phyloP scores from a whole-genome alignment of 2,113 vertebrate genomes.

The Ibidorhyncha struthersii region DNA sequence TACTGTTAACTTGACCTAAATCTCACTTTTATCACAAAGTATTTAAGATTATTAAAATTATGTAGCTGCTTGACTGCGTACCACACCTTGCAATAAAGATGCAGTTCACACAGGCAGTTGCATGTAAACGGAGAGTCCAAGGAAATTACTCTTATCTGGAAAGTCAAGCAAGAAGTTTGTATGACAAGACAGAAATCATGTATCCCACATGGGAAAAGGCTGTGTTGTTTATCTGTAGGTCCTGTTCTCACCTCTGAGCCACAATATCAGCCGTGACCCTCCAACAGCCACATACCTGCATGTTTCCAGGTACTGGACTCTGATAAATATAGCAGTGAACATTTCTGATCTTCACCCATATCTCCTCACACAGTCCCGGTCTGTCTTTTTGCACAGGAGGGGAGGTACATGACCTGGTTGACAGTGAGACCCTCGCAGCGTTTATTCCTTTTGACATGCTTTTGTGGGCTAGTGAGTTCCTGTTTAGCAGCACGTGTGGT shows the following conservation, averaged over 20 bases:
- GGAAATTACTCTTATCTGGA: neutral
- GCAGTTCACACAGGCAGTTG: neutral
- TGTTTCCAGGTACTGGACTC: neutral
- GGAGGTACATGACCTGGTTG: neutral
- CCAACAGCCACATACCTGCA: accelerated
- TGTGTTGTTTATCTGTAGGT: neutral
- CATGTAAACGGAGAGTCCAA: neutral
- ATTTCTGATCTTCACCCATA: neutral
- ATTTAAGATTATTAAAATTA: neutral
- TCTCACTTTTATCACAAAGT: neutral
- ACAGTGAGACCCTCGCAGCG: neutral
- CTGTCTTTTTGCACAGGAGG: neutral
- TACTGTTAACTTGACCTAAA: neutral
- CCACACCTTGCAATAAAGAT: neutral
- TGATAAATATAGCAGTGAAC: neutral
- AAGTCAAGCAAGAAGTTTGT: neutral
- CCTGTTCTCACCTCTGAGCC: neutral
- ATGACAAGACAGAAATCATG: neutral
- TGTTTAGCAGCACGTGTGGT: neutral
- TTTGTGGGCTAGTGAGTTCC: neutral
- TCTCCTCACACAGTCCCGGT: neutral
- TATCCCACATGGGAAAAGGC: neutral
- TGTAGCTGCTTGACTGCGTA: neutral
- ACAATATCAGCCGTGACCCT: neutral
- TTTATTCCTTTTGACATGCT: neutral